These are phyloP conservation scores for Homarus americanus DNA, from an alignment of 1,140 invertebrate genomes.

Conservation along the genomic window DNA sequence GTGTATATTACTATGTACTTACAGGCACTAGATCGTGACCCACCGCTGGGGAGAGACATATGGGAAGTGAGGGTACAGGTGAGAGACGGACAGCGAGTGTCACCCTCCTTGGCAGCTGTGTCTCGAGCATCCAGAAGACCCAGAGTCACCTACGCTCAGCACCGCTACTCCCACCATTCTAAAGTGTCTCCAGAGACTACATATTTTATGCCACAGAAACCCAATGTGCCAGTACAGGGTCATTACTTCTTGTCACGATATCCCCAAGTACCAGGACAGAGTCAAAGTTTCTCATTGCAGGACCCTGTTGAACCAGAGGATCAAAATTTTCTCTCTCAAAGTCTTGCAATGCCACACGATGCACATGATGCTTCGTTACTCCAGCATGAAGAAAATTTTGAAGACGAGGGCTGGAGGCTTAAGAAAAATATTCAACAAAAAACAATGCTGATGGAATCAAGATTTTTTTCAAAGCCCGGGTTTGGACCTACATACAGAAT, in stretches of 20 bases:
- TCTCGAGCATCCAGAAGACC: background rate
- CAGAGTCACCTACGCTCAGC: conserved; percentile 2
- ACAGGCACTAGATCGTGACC: conserved; percentile 50
- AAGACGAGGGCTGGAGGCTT: no score
- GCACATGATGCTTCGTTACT: background rate
- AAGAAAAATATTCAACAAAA: background rate
- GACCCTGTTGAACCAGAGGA: background rate
- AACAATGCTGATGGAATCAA: background rate
- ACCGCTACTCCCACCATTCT: background rate
- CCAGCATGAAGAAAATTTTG: background rate
- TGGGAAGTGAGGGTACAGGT: conserved; percentile 38
- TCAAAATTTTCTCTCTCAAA: background rate
- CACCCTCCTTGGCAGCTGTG: conserved; percentile 13
- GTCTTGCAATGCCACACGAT: background rate
- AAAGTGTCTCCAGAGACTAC: background rate
- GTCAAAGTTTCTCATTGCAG: background rate
- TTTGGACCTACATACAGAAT: background rate
- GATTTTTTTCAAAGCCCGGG: background rate
- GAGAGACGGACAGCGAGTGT: conserved; percentile 40
- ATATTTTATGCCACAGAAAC: background rate
- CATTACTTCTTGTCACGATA: background rate
- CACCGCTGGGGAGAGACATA: conserved; percentile 22
- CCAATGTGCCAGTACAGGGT: background rate
- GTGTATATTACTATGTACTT: background rate
- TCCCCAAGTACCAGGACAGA: background rate